Base-by-base conservation (phyloP, 2,797 vertebrate species). In the Brachymystax lenok region DNA sequence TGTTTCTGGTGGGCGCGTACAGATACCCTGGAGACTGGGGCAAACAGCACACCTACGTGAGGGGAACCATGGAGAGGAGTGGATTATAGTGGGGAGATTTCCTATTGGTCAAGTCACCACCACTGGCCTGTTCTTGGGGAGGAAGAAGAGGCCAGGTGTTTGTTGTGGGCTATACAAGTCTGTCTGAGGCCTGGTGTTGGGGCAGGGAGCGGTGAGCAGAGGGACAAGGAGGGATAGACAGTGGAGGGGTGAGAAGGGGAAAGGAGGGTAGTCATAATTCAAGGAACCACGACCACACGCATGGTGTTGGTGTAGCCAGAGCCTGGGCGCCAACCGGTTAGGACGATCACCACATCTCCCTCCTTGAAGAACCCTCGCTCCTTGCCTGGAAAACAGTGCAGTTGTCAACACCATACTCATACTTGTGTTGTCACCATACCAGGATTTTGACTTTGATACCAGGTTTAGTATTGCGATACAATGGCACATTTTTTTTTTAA, bases 271-370 rank as follows among this genome's bases (percentile, higher is more conserved):
- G 83, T 72, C 50, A 56, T 0, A 12, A 2, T 81, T 96, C 91
- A 99, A 2, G 95, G 92, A 77, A 99, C 97, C 0, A 95, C 96
- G 81, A 99, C 95, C 67, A 98, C 98, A 0, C 98, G 96, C 98
- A 99, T 99, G 92, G 98, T 99, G 94, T 99, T 99, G 92, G 98
- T 99, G 93, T 95, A 99, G 82, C 98, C 98, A 0, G 98, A 99
- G 73, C 98, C 98, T 0, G 98, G 98, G 75, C 96, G 97, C 98
- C 98, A 99, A 78, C 98, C 98, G 0, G 97, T 99, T 85, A 99
- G 86, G 5, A 99, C 95, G 0, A 99, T 96, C 80, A 98, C 97
- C 69, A 97, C 94, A 1, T 99, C 96, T 0, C 96, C 96, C 0
- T 82, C 90, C 92, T 98, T 99, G 94, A 99, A 98, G 95, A 99